Percentiles rank a stretch among this genome's conserved stretches.
Conservation (phyloP, 2,797 vertebrate genomes). For the Mormyrops boulengeri region DNA sequence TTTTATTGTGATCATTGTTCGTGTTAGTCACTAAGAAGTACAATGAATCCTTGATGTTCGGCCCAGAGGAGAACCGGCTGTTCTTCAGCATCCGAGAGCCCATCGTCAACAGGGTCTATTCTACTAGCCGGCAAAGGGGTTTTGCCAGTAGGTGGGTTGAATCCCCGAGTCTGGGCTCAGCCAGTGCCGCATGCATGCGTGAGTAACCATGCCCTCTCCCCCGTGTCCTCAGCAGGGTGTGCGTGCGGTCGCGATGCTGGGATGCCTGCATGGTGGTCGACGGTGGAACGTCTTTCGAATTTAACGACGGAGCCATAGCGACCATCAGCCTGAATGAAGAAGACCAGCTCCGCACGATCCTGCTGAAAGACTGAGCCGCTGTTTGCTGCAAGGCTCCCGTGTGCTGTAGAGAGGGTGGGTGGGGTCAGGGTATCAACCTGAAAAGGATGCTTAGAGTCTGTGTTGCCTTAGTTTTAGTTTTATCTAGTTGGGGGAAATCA, state of each 20-base stretch:
- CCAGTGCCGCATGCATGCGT: neutral
- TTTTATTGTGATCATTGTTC: neutral
- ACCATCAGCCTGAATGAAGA: slow-evolving; percentile 77
- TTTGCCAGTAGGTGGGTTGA: slow-evolving; percentile 81
- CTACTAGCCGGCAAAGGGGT: slow-evolving; percentile 80
- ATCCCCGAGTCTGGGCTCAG: neutral
- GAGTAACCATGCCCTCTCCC: neutral
- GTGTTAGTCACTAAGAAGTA: slow-evolving; percentile 78
- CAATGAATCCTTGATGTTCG: slow-evolving; percentile 84
- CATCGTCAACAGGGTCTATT: slow-evolving; percentile 91
- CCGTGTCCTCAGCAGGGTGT: slow-evolving; percentile 63
- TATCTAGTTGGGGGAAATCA: neutral
- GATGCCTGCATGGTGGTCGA: slow-evolving; percentile 98
- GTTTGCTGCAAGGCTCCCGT: neutral
- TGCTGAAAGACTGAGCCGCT: slow-evolving; percentile 60
- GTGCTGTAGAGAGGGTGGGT: neutral
- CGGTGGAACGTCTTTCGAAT: slow-evolving; percentile 92
- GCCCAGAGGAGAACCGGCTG: slow-evolving; percentile 80
- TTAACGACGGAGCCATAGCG: slow-evolving; percentile 94
- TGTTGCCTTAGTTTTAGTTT: neutral
- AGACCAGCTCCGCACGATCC: slow-evolving; percentile 80
- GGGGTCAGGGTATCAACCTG: neutral
- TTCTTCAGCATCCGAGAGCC: slow-evolving; percentile 94
- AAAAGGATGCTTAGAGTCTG: neutral
- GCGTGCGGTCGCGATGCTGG: slow-evolving; percentile 91